Evolutionary conservation across 2,113 vertebrate genomes (phyloP), one percentile per base, ranked within the genome.

Genomic region (Triplophysa dalaica): DNA sequence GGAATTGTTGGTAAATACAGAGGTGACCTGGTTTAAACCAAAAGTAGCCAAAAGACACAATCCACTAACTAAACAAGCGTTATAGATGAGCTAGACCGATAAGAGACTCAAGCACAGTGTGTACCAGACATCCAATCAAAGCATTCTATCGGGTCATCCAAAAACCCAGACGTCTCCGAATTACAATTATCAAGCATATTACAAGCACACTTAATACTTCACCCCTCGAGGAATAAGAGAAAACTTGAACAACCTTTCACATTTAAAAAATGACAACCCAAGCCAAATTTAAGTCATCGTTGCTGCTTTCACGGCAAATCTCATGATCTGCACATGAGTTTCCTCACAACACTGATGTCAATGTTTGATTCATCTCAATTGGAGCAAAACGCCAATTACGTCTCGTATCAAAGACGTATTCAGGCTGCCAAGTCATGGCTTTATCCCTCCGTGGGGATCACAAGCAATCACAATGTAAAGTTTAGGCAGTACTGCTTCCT

Each of bases 331-430:
- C 22, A 68, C 29, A 41, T 24, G 26, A 72, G n/a, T 54, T 63
- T 63, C 58, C 45, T 79, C 43, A 75, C 72, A 54, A 38, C 26
- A 43, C 70, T 56, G 29, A 75, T n/a, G 73, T 80, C 67, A 72
- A 38, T 22, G 26, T 83, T 66, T 79, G 77, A 80, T 80, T 80
- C 65, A 83, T 80, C 60, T 54, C 58, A 26, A 73, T 60, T 63
- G 54, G 45, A 61, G 78, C 19, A 77, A 22, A 22, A 50, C 11
- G 60, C 38, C 0, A 81, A 81, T 84, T 72, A 77, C 50, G 66
- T 41, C 60, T 70, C 52, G 11, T 68, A 54, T 77, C 60, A n/a
- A 66, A 62, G 24, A 74, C 1, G 19, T 54, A 12, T 48, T 4
- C 21, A 10, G 45, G 54, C 63, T 78, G 82, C 73, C 82, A 80